Evolutionary conservation across 92 coral and sea anemone genomes (phyloP), one percentile per base, ranked within the genome.

Genomic region (Parazoanthus swiftii): DNA sequence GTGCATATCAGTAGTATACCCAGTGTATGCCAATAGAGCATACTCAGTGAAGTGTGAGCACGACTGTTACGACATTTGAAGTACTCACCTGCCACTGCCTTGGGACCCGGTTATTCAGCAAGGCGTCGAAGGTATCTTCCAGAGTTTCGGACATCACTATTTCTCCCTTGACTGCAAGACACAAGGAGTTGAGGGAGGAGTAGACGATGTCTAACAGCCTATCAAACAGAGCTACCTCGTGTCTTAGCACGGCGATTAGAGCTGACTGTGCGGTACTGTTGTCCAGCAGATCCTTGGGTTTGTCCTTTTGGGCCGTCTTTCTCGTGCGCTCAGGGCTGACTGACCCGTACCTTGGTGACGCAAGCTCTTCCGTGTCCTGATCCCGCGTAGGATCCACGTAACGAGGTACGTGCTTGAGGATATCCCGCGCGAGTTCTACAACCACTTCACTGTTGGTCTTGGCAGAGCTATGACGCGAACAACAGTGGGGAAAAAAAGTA

Each of bases 381-480:
- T 93, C 81, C 36, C 85, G 58, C 15, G 84, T 43, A 35, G 88
- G 70, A 85, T 85, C 94, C 89, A 82, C 91, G 51, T 79, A 76
- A 66, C 74, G 96, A 71, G 99, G 92, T 36, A 94, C 89, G 86
- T 82, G 85, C 54, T 89, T 86, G 63, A 92, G 88, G 59, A 93
- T 95, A 89, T 95, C 99, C 35, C 89, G 63, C 66, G 95, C 92
- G 25, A 97, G 91, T 11, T 92, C 96, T 37, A 95, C 88, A 15
- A 97, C 95, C 26, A 95, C 90, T 59, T 94, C 99, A 88, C 94
- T 98, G 89, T 93, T 97, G 59, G 94, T 92, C 88, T 93, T 97
- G 88, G 80, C 91, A 43, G 97, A 91, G 16, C 99, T 97, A 88
- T 25, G 42, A 89, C 3, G 76, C 44, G 86, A 50, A 85, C 77